Evolutionary conservation across 2,888 invertebrate genomes (phyloP).

Genomic region (Hylaea fasciaria): DNA sequence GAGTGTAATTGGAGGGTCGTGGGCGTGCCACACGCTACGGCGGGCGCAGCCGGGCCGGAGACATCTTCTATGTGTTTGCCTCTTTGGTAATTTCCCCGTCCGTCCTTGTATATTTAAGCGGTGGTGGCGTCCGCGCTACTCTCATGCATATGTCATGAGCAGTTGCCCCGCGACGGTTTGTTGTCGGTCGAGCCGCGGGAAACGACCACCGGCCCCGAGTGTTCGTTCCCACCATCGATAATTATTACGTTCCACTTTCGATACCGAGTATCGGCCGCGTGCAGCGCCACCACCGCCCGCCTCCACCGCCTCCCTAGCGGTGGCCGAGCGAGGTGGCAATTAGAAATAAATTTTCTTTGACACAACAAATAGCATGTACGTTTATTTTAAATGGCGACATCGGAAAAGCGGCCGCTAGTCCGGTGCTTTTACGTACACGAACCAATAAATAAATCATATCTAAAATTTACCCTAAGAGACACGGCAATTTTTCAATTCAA

Average conservation of each 20-base stretch:
- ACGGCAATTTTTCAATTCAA: slow-evolving; percentile 25
- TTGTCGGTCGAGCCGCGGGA: slow-evolving; percentile 80
- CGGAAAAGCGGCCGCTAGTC: slow-evolving; percentile 72
- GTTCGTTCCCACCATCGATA: slow-evolving; percentile 60
- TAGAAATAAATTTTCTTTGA: slow-evolving; percentile 70
- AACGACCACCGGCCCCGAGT: slow-evolving; percentile 67
- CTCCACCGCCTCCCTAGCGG: slow-evolving; percentile 45
- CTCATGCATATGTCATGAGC: slow-evolving; percentile 85
- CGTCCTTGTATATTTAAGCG: slow-evolving; percentile 82
- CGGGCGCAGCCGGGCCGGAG: slow-evolving; percentile 59
- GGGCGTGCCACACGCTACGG: slow-evolving; percentile 72
- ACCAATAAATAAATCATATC: slow-evolving; percentile 68
- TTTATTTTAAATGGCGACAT: slow-evolving; percentile 76
- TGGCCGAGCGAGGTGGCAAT: slow-evolving; percentile 80
- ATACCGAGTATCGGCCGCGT: slow-evolving; percentile 70
- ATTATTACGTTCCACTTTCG: slow-evolving; percentile 80
- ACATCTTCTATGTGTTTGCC: slow-evolving; percentile 80
- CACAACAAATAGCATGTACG: slow-evolving; percentile 71
- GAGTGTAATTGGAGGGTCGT: slow-evolving; percentile 70
- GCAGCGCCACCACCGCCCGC: slow-evolving; percentile 35
- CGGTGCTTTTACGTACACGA: slow-evolving; percentile 65
- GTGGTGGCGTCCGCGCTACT: slow-evolving; percentile 70
- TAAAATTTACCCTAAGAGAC: slow-evolving; percentile 62
- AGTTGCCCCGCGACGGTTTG: slow-evolving; percentile 83
- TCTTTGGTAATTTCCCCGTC: slow-evolving; percentile 78